A percentile compares a stretch with the other conserved stretches of the same genome.
Conservation (phyloP, 1,140 invertebrate species). For the Drosophila yakuba region DNA sequence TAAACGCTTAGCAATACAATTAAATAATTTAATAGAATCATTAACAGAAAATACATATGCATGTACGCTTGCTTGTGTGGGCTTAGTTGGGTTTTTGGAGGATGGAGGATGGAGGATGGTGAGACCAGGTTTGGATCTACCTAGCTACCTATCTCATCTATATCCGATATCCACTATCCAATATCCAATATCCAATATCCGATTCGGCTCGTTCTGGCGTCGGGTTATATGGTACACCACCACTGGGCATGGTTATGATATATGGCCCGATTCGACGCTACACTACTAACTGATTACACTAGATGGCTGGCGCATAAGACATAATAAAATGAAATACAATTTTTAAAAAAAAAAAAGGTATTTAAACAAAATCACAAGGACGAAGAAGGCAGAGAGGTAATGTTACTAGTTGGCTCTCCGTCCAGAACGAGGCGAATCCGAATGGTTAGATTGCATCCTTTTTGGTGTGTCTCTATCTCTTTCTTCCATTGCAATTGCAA, state of each 20-base stretch:
- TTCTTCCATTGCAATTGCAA: constrained; percentile 18
- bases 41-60: constrained; percentile 74
- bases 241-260: neutral
- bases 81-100: constrained; percentile 16
- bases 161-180: neutral
- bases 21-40: constrained; percentile 83
- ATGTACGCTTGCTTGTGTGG: constrained; percentile 38
- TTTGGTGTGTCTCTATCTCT: constrained; percentile 39
- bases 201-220: constrained; percentile 34
- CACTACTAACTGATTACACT: constrained; percentile 12
- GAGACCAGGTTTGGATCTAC: constrained; percentile 19
- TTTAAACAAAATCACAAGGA: constrained; percentile 40
- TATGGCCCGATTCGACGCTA: neutral
- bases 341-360: neutral
- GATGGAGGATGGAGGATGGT: constrained; percentile 11
- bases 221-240: constrained; percentile 16
- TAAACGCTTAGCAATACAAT: constrained; percentile 81
- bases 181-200: neutral
- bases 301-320: constrained; percentile 4
- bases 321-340: constrained; percentile 1
- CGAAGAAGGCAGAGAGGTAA: constrained; percentile 7
- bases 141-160: neutral
- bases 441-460: constrained; percentile 12
- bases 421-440: constrained; percentile 33
- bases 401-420: neutral